Conservation (phyloP, 2,888 invertebrate genomes). For the Drosophila hawaiiensis region DNA sequence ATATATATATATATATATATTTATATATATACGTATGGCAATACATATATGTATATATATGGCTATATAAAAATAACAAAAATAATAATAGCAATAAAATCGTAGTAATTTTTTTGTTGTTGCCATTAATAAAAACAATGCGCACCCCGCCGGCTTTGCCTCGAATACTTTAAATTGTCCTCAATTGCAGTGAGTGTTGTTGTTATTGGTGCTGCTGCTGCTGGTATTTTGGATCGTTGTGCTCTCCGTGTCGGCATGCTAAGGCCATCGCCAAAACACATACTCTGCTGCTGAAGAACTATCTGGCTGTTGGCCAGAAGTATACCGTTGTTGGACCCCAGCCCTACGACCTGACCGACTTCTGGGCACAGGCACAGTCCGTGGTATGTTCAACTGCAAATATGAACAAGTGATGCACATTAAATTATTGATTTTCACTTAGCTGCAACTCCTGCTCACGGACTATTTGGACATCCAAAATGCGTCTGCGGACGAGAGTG, state of each 20-base stretch:
- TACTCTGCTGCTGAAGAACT: conserved; percentile 88
- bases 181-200: conserved; percentile 73
- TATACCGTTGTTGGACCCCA: conserved; percentile 85
- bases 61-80: conserved; percentile 78
- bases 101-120: conserved; percentile 67
- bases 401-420: neutral
- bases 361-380: conserved; percentile 95
- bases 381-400: conserved; percentile 88
- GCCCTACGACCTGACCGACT: conserved; percentile 90
- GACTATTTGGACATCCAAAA: conserved; percentile 96
- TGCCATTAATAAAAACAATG: conserved; percentile 76
- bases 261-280: conserved; percentile 93
- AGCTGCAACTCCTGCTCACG: conserved; percentile 93
- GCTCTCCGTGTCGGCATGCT: conserved; percentile 61
- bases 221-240: conserved; percentile 51
- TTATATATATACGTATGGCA: conserved; percentile 39
- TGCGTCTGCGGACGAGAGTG: conserved; percentile 88
- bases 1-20: conserved; percentile 45
- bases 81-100: conserved; percentile 80
- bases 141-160: conserved; percentile 65
- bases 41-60: conserved; percentile 48
- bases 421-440: conserved; percentile 44
- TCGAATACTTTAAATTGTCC: conserved; percentile 64
- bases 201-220: conserved; percentile 15
- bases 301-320: conserved; percentile 87